These are phyloP conservation scores for Paralinhomoeus sp. DNA, from an alignment of 2,888 invertebrate genomes.

Conservation along the genomic window DNA sequence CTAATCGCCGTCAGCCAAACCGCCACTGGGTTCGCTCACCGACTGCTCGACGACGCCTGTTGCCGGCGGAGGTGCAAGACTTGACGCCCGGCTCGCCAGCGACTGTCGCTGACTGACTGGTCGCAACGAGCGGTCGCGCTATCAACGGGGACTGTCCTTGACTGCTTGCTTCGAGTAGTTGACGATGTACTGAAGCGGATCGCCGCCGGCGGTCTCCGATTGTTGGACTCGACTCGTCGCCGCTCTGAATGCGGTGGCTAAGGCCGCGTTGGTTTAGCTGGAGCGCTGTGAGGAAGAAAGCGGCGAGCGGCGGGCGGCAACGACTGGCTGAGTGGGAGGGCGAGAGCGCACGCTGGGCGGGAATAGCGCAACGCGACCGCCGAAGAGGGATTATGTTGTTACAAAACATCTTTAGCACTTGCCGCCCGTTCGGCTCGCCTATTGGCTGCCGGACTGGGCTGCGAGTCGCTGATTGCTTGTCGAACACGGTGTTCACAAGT, in stretches of 20 bases:
- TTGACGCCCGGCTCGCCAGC: no score
- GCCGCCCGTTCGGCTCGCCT: background rate
- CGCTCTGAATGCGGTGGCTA: background rate
- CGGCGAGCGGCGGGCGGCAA: background rate
- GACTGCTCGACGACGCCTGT: no score
- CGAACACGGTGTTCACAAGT: background rate
- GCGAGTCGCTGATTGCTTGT: background rate
- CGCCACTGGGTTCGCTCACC: no score
- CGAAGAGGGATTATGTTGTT: slow-evolving; percentile 1
- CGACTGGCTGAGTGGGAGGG: background rate
- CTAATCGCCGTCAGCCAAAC: no score
- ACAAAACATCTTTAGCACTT: slow-evolving; percentile 1
- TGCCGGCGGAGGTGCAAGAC: no score
- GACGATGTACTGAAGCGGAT: no score
- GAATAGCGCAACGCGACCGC: background rate
- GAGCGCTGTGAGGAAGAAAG: no score
- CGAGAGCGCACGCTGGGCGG: background rate
- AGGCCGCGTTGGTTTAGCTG: no score
- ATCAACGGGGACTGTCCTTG: no score
- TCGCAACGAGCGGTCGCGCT: background rate
- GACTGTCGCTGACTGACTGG: background rate
- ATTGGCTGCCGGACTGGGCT: background rate
- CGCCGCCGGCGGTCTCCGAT: no score
- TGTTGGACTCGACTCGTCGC: no score
- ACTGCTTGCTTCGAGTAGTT: no score